Evolutionary conservation across 2,888 invertebrate genomes (phyloP).

Genomic region (Drosophila trichaetosa): DNA sequence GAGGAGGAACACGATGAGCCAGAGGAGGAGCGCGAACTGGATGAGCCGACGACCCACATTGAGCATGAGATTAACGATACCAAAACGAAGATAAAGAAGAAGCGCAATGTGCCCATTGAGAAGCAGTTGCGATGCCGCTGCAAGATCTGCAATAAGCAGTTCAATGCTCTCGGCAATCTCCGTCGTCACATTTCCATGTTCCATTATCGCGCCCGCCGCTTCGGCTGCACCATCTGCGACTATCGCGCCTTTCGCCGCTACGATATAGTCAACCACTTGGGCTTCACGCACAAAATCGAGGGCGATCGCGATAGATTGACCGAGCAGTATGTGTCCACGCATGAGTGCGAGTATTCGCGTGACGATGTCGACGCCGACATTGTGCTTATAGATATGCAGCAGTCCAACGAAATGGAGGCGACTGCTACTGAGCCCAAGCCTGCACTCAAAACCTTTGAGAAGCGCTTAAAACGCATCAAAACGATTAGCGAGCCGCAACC

Average conservation of each 20-base stretch:
- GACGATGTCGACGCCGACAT: constrained; percentile 84
- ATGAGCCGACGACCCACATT: constrained; percentile 12
- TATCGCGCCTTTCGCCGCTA: constrained; percentile 89
- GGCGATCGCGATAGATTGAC: constrained; percentile 86
- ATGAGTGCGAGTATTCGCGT: constrained; percentile 81
- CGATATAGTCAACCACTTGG: constrained; percentile 89
- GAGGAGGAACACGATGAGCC: constrained; percentile 49
- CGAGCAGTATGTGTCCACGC: constrained; percentile 81
- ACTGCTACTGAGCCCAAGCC: constrained; percentile 38
- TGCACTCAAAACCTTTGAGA: constrained; percentile 59
- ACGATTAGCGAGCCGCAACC: constrained; percentile 33
- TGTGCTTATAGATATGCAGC: constrained; percentile 74
- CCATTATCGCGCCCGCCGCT: constrained; percentile 86
- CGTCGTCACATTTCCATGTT: constrained; percentile 85
- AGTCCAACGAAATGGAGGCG: constrained; percentile 34
- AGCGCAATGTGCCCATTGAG: constrained; percentile 65
- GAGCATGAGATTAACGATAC: constrained; percentile 26
- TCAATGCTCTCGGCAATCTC: constrained; percentile 84
- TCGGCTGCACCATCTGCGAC: constrained; percentile 90
- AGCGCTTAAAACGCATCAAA: constrained; percentile 61
- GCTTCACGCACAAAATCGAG: constrained; percentile 87
- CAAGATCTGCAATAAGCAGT: constrained; percentile 84
- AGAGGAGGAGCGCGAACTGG: constrained; percentile 22
- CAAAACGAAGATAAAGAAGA: constrained; percentile 57
- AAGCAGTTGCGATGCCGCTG: constrained; percentile 83